Evolutionary conservation across 2,888 invertebrate genomes (phyloP).

Genomic region (Leptura quadrifasciata): DNA sequence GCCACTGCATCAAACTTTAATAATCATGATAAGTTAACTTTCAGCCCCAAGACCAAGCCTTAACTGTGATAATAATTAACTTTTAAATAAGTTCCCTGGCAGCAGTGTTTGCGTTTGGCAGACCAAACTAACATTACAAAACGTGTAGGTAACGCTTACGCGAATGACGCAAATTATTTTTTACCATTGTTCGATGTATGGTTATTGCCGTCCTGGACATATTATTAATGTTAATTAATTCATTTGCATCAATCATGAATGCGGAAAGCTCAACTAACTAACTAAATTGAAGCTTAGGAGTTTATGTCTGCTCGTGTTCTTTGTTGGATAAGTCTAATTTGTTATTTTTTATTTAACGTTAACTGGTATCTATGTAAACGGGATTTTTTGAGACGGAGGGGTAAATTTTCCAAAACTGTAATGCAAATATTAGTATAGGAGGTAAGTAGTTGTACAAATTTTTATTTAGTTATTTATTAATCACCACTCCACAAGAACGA

Average conservation of each 20-base stretch:
- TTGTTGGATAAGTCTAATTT: too few relatives aligned
- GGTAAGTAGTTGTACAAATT: too few relatives aligned
- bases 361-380: too few relatives aligned
- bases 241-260: not conserved
- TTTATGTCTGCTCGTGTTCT: too few relatives aligned
- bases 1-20: conserved; percentile 20
- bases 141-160: not conserved
- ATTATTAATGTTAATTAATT: not conserved
- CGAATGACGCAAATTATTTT: not conserved
- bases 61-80: conserved; percentile 6
- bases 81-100: not conserved
- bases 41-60: not conserved
- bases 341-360: too few relatives aligned
- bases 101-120: not conserved
- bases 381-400: too few relatives aligned
- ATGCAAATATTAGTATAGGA: too few relatives aligned
- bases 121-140: not conserved
- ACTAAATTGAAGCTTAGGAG: not conserved
- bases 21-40: conserved; percentile 10
- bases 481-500: too few relatives aligned
- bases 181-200: not conserved
- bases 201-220: not conserved
- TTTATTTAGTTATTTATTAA: too few relatives aligned
- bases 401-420: too few relatives aligned
- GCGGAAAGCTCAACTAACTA: not conserved